Evolutionary conservation across 2,113 vertebrate species (phyloP).

Genomic region (Bostrychus sinensis): DNA sequence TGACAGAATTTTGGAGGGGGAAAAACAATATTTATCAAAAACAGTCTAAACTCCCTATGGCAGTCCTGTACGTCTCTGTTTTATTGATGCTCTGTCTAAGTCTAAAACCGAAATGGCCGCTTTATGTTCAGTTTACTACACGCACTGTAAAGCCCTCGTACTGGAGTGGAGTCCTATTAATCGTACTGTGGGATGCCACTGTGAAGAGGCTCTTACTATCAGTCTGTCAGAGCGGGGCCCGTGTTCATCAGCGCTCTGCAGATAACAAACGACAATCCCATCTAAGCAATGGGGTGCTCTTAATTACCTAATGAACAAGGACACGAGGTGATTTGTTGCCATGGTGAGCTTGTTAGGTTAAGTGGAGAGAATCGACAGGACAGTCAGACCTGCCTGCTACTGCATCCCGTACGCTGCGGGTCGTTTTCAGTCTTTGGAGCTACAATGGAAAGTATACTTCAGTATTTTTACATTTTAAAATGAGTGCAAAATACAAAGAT

Average conservation of each 20-base stretch:
- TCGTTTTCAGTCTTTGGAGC: neutral
- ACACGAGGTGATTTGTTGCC: conserved; percentile 81
- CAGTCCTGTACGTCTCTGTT: too few species aligned
- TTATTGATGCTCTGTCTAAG: conserved; percentile 6
- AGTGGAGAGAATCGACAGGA: conserved; percentile 81
- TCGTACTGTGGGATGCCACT: conserved; percentile 13
- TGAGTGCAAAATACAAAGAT: too few species aligned
- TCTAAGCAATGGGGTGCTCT: conserved; percentile 74
- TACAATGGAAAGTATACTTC: too few species aligned
- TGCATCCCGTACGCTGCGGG: neutral
- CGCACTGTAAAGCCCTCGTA: conserved; percentile 31
- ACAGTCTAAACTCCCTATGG: too few species aligned
- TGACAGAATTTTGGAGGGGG: too few species aligned
- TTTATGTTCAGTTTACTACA: conserved; percentile 51
- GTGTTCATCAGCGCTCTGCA: conserved; percentile 52
- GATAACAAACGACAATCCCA: conserved; percentile 74
- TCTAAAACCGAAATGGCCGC: conserved; percentile 16
- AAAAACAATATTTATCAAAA: too few species aligned
- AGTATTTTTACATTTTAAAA: too few species aligned
- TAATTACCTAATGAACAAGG: conserved; percentile 83
- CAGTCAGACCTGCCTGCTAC: conserved; percentile 45
- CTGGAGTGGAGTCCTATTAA: conserved; percentile 34
- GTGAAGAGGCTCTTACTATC: conserved; percentile 50
- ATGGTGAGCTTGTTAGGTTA: conserved; percentile 81
- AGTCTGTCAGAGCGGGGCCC: conserved; percentile 61